Percentiles rank a stretch among this genome's conserved stretches.
These are phyloP conservation scores for Drosophila rhopaloa DNA, from an alignment of 1,140 invertebrate genomes.

Conservation along the genomic window DNA sequence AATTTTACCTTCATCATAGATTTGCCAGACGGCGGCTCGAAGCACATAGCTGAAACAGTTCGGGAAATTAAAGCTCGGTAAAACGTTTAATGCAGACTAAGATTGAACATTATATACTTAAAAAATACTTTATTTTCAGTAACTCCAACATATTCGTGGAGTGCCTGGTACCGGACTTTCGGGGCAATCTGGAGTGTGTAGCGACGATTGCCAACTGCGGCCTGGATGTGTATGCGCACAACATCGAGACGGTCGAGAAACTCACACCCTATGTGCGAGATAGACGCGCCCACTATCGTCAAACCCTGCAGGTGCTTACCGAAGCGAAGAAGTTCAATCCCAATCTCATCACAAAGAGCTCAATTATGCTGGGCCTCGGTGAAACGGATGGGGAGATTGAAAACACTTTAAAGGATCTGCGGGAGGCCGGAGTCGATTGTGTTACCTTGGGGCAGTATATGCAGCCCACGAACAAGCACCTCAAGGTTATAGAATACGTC, in stretches of 20 bases:
- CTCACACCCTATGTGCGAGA: slow-evolving; percentile 96
- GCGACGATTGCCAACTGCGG: slow-evolving; percentile 92
- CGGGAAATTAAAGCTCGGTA: slow-evolving; percentile 86
- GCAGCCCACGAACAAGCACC: slow-evolving; percentile 98
- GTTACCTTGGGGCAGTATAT: slow-evolving; percentile 99
- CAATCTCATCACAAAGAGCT: slow-evolving; percentile 97
- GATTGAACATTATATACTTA: no score
- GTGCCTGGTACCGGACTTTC: slow-evolving; percentile 98
- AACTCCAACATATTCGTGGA: slow-evolving; percentile 96
- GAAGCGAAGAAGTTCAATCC: slow-evolving; percentile 92
- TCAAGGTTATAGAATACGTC: slow-evolving; percentile 98
- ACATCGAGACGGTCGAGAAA: slow-evolving; percentile 97
- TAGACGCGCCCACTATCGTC: slow-evolving; percentile 91
- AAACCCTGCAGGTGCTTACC: slow-evolving; percentile 93
- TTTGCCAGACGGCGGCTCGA: slow-evolving; percentile 95
- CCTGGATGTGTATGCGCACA: slow-evolving; percentile 98
- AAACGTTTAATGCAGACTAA: no score
- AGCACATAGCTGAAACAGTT: slow-evolving; percentile 96
- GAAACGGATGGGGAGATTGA: slow-evolving; percentile 96
- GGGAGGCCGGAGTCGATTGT: slow-evolving; percentile 94
- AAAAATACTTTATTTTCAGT: slow-evolving; percentile 84
- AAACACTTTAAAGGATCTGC: slow-evolving; percentile 94
- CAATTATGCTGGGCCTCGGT: slow-evolving; percentile 98
- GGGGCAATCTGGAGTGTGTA: slow-evolving; percentile 92
- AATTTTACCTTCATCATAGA: slow-evolving; percentile 86